A percentile compares a stretch with the other conserved stretches of the same genome.
Evolutionary conservation across 2,797 vertebrate species (phyloP).

Genomic region (Sternotherus odoratus): DNA sequence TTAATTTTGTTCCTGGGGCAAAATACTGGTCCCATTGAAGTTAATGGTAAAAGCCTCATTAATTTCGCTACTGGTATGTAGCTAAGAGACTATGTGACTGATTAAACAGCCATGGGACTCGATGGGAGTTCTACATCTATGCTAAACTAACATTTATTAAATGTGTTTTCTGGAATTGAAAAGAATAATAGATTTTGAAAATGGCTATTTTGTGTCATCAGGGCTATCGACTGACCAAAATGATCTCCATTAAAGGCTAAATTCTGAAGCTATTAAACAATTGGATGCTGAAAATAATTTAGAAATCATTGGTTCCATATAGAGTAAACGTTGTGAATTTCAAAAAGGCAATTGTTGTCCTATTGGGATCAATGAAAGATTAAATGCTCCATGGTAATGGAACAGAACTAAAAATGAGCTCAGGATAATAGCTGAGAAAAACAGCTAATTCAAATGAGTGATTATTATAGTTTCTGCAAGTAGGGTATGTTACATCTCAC

Average conservation of each 20-base stretch:
- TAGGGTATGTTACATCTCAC: background rate
- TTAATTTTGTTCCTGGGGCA: background rate
- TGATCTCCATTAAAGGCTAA: background rate
- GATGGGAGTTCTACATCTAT: conserved; percentile 39
- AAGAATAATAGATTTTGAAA: conserved; percentile 13
- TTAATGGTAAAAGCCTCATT: background rate
- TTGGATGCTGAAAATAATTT: conserved; percentile 28
- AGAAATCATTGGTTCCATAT: conserved; percentile 14
- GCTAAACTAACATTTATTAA: background rate
- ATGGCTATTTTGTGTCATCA: conserved; percentile 36
- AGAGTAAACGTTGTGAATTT: conserved; percentile 29
- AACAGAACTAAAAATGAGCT: background rate
- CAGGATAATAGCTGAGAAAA: background rate
- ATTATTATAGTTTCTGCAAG: rapidly evolving
- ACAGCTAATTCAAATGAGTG: background rate
- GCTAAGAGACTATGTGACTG: conserved; percentile 10
- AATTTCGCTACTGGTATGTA: background rate
- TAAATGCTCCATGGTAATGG: background rate
- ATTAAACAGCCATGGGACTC: background rate
- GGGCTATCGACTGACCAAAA: background rate
- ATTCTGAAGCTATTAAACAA: conserved; percentile 9
- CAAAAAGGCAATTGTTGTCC: conserved; percentile 26
- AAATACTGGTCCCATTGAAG: background rate
- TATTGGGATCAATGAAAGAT: background rate
- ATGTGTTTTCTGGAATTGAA: conserved; percentile 24